Percentiles rank a stretch among this genome's conserved stretches.
These are phyloP conservation scores for Zaprionus gabonicus DNA, from an alignment of 1,140 invertebrate species.

Conservation along the genomic window DNA sequence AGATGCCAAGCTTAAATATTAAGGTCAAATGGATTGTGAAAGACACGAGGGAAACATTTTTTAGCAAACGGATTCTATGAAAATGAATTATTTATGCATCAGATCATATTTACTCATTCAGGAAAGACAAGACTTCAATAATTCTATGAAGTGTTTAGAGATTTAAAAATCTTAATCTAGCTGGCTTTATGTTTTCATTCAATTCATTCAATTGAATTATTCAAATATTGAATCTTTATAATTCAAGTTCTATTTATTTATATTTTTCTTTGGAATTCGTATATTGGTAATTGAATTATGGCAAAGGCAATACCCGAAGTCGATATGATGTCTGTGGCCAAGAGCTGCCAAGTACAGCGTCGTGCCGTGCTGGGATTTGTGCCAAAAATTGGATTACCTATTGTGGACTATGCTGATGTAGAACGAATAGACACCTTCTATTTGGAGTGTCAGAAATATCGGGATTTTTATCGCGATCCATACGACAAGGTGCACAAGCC, in stretches of 20 bases:
- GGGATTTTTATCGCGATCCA: constrained; percentile 77
- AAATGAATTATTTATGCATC: too few relatives aligned
- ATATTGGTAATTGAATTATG: not conserved
- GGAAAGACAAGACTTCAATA: too few relatives aligned
- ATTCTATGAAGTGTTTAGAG: too few relatives aligned
- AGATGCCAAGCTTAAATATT: constrained; percentile 9
- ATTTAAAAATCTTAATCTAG: not conserved
- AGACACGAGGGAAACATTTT: too few relatives aligned
- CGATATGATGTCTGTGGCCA: constrained; percentile 67
- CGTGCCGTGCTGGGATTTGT: constrained; percentile 63
- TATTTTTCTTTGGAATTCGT: not conserved
- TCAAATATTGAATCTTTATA: not conserved
- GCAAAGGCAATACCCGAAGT: constrained; percentile 53
- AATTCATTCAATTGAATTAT: not conserved
- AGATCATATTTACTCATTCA: too few relatives aligned
- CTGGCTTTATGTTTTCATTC: not conserved
- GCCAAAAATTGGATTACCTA: constrained; percentile 57
- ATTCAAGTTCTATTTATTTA: not conserved
- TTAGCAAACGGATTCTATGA: too few relatives aligned
- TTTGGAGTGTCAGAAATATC: constrained; percentile 64
- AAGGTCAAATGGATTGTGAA: constrained; percentile 26
- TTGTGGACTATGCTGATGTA: constrained; percentile 65
- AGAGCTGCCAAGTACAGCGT: constrained; percentile 42
- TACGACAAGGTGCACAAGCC: constrained; percentile 64
- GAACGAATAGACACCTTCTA: constrained; percentile 73